Evolutionary conservation across 2,113 vertebrate species (phyloP), one percentile per base, ranked within the genome.

Genomic region (Podarcis muralis): DNA sequence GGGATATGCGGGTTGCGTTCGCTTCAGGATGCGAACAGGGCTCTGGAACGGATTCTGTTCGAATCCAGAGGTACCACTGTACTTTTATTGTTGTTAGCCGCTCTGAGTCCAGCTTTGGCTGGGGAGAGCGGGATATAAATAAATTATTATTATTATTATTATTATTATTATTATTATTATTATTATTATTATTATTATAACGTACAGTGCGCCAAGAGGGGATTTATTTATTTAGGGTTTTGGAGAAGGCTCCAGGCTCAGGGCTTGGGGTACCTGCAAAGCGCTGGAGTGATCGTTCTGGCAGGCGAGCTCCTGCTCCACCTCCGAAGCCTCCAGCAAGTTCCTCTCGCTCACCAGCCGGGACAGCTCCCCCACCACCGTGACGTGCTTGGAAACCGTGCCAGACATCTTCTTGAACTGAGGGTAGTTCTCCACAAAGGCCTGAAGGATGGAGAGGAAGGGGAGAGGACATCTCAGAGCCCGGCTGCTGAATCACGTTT

Each of bases 401-500:
- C 99, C 99, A 0, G 99, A 99, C 99, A 99, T 99, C 97, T 99
- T 99, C 97, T 98, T 99, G 93, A 99, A 99, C 97, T 99, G 99
- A 0, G 99, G 99, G 90, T 99, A 99, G 91, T 99, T 99, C 91
- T 99, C 99, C 83, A 99, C 99, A 40, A 99, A 99, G 0, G 99
- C 98, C 99, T 99, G 95, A 1, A 75, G 0, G 57, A 9, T 11
- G 48, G 35, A 81, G 91, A 90, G 82, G 81, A 66, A 91, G 83
- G 65, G 90, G 12, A 8, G 35, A 27, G 25, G 48, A 12, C 11
- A 12, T 2, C 48, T 53, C 0, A 40, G 83, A 8, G 66, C 30
- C 18, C 35, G 81, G 68, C 8, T 32, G 18, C 23, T 7, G 25
- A 35, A 13, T 0, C 35, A 68, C 3, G 66, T 62, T 62, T 20